Percentiles rank a stretch among this genome's conserved stretches.
phyloP scores from a whole-genome alignment of 2,888 invertebrate species.

The Mesodorylaimus sp. region DNA sequence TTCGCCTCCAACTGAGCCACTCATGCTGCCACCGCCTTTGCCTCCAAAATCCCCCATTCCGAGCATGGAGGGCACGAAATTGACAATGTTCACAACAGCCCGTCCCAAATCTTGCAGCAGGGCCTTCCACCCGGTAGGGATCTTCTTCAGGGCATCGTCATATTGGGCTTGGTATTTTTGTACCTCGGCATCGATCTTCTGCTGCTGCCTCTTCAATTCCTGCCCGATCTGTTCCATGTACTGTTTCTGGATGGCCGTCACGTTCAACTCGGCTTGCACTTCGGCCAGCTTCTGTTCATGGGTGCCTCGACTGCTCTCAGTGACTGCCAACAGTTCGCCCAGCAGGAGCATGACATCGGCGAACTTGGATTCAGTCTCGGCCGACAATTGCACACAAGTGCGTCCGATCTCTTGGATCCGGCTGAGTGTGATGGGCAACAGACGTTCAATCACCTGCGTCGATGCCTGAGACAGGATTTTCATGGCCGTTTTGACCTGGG shows the following conservation, averaged over 20 bases:
- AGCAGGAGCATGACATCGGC: neutral
- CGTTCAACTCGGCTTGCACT: neutral
- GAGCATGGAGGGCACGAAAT: neutral
- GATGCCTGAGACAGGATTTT: neutral
- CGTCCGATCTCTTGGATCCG: neutral
- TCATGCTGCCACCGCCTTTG: neutral
- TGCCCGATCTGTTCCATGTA: neutral
- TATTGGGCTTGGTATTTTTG: neutral
- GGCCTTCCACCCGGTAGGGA: conserved; percentile 8
- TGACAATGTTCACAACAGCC: neutral
- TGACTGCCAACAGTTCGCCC: conserved; percentile 1
- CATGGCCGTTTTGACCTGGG: conserved; percentile 3
- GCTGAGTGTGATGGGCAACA: neutral
- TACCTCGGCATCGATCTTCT: neutral
- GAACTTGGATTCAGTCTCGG: neutral
- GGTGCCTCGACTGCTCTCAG: neutral
- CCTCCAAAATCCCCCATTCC: neutral
- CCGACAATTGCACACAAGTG: neutral
- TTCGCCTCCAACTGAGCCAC: neutral
- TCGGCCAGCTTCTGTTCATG: neutral
- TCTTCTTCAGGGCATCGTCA: conserved; percentile 4
- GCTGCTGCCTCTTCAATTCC: neutral
- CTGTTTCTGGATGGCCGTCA: neutral
- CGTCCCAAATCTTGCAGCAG: conserved; percentile 1
- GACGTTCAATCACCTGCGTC: neutral